Evolutionary conservation across 2,888 invertebrate genomes (phyloP).

Genomic region (Salticus scenicus): DNA sequence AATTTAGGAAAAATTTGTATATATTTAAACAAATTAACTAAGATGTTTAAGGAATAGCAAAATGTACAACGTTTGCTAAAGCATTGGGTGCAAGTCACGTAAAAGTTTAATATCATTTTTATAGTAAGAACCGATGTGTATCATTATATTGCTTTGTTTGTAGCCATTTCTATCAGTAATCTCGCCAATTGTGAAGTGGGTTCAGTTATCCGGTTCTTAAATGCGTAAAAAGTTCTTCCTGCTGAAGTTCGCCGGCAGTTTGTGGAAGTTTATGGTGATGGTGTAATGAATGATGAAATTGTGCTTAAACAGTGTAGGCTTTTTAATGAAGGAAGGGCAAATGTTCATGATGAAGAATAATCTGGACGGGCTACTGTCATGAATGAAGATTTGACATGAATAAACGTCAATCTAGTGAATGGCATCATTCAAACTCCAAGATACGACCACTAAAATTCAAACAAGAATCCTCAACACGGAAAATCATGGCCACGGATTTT

Average conservation of each 20-base stretch:
- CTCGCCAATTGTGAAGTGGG: not conserved
- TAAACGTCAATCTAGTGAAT: constrained; percentile 13
- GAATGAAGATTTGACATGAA: constrained; percentile 7
- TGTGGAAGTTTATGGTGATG: constrained; percentile 16
- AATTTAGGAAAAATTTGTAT: too few species aligned
- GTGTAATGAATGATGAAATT: constrained; percentile 7
- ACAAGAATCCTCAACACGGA: constrained; percentile 1
- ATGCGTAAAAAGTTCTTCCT: not conserved
- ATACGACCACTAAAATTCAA: not conserved
- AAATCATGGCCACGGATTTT: constrained; percentile 6
- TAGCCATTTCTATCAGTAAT: not conserved
- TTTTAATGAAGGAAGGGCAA: constrained; percentile 15
- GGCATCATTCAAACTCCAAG: constrained; percentile 15
- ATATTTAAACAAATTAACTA: too few species aligned
- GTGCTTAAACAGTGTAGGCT: not conserved
- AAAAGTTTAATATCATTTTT: too few species aligned
- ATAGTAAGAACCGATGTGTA: too few species aligned
- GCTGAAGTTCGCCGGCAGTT: constrained; percentile 11
- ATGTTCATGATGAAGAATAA: constrained; percentile 15
- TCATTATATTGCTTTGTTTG: not conserved
- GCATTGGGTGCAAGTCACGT: too few species aligned
- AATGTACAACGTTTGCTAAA: too few species aligned
- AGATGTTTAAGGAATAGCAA: too few species aligned
- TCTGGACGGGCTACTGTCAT: not conserved
- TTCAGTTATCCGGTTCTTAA: not conserved